Evolutionary conservation across 2,113 vertebrate genomes (phyloP), one percentile per base, ranked within the genome.

Genomic region (Apodemus sylvaticus): DNA sequence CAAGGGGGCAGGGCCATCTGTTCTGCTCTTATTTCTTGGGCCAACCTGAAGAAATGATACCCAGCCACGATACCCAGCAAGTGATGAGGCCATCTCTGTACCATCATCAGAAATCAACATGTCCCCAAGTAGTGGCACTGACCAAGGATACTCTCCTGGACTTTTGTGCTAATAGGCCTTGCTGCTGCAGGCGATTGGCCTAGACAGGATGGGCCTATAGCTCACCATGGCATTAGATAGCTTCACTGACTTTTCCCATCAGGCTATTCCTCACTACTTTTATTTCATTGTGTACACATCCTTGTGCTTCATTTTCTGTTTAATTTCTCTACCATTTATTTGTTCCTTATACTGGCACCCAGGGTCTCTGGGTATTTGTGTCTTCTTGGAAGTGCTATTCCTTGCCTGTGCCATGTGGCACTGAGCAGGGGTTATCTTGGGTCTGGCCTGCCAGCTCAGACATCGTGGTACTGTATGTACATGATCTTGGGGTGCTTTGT

Each of bases 41-140:
- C 9, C 20, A 74, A 22, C 71, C n/a, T n/a, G n/a, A n/a, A n/a
- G n/a, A n/a, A n/a, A n/a, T n/a, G n/a, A n/a, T n/a, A n/a, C n/a
- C n/a, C n/a, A n/a, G 19, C n/a, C n/a, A 42, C 24, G n/a, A 39
- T 73, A 11, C n/a, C 3, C 19, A 73, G n/a, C 19, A 74, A 42
- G 36, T 1, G n/a, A 1, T 74, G n/a, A 19, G 20, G 3, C n/a
- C 7, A 42, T 0, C 3, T 74, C 3, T 74, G 36, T 24, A 2
- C n/a, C 42, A n/a, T 42, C 17, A 8, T 74, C n/a, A 42, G 71
- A 42, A 7, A 24, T 74, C 19, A 39, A 74, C 20, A 24, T 74
- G 71, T 42, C 71, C 3, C 71, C 9, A 74, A 22, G n/a, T 42
- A 74, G 9, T 39, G n/a, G n/a, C n/a, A 4, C 4, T 24, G n/a